phyloP scores from a whole-genome alignment of 2,113 vertebrate genomes.

The Rynchops niger region DNA sequence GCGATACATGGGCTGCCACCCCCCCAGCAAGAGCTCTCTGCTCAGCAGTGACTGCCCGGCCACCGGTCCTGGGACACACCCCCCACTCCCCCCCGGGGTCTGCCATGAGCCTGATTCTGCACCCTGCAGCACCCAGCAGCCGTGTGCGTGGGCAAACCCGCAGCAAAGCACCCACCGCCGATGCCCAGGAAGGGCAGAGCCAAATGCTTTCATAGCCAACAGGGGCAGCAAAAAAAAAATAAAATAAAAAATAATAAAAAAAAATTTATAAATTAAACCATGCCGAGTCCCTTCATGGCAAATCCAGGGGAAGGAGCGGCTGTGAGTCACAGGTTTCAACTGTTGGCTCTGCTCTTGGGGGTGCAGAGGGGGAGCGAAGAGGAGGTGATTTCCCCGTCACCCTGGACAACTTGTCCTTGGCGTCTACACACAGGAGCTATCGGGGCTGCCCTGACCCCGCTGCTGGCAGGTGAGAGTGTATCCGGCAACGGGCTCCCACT shows the following conservation, averaged over 20 bases:
- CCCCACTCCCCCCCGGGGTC: too few relatives aligned
- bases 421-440: accelerated
- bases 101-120: not conserved
- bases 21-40: not conserved
- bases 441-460: not conserved
- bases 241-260: not conserved
- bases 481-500: not conserved
- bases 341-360: not conserved
- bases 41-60: accelerated
- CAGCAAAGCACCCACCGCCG: not conserved
- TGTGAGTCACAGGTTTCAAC: not conserved
- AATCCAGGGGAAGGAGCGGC: not conserved
- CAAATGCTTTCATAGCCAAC: accelerated
- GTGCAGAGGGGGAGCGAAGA: not conserved
- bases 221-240: not conserved
- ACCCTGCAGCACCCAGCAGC: not conserved
- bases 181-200: not conserved
- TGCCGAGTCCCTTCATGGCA: not conserved
- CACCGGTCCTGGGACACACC: accelerated
- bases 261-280: accelerated
- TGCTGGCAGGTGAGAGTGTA: not conserved
- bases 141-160: accelerated
- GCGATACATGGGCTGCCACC: not conserved
- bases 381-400: not conserved
- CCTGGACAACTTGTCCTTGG: not conserved